Evolutionary conservation across 2,888 invertebrate species (phyloP), one percentile per base, ranked within the genome.

Genomic region (Danaus chrysippus): DNA sequence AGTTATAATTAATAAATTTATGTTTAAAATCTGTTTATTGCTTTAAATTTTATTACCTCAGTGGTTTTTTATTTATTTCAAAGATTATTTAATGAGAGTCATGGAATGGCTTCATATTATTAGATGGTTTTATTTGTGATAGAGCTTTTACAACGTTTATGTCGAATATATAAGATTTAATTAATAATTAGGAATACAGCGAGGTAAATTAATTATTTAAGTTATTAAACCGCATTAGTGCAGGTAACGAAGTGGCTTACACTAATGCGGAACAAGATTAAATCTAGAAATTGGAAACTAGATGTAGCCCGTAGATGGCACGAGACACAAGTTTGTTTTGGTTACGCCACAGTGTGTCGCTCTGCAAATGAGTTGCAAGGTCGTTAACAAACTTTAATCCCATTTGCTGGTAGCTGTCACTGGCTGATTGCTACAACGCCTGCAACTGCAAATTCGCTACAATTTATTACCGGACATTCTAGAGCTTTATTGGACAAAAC

Each of bases 351-450:
- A 79, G 75, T 72, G 68, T 77, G 81, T 81, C 82, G 82, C 81
- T 66, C 76, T 69, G 78, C 81, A 84, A 84, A 87, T 84, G 84
- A 82, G 86, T 86, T 82, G 83, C 83, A 82, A 86, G 83, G 84
- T 83, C 83, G 86, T 85, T 84, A 86, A 83, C 87, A 85, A 87
- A 88, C 82, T 88, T 87, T 87, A 88, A 88, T 87, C 85, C 82
- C 80, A 83, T 87, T 88, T 83, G 79, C 78, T 76, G 76, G 73
- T 71, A 72, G 78, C 77, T 76, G 81, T 85, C 84, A 77, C 76
- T 81, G 72, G 74, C 76, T 68, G 70, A 70, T 70, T 71, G 70
- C 71, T 61, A 68, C 68, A 67, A 65, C 65, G 71, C 71, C 72
- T 75, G 81, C 81, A 78, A 81, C 75, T 76, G 81, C 76, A 81